Evolutionary conservation across 2,888 invertebrate genomes (phyloP).

Genomic region (Orchestes rusci): DNA sequence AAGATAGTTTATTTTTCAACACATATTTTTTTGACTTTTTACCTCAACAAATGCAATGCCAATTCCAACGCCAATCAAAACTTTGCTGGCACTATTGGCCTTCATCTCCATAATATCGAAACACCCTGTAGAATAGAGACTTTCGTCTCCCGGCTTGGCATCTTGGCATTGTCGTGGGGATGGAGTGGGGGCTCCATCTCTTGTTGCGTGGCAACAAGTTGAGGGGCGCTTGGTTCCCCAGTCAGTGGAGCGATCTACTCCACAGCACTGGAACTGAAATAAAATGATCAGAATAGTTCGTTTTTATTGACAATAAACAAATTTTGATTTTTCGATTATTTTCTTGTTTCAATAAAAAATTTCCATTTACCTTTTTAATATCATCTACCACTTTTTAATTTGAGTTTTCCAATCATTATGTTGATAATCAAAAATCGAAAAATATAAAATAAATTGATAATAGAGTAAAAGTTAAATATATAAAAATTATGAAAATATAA

Average conservation of each 20-base stretch:
- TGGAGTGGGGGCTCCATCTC: constrained; percentile 33
- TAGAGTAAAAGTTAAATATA: too few species aligned
- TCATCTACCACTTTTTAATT: too few species aligned
- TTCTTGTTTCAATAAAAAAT: too few species aligned
- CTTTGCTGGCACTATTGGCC: constrained; percentile 49
- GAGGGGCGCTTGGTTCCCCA: constrained; percentile 47
- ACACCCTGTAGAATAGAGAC: constrained; percentile 48
- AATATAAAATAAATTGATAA: too few species aligned
- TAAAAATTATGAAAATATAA: too few species aligned
- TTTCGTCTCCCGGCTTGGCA: constrained; percentile 32
- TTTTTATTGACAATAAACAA: too few species aligned
- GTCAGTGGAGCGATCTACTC: constrained; percentile 38
- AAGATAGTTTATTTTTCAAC: too few species aligned
- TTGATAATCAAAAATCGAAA: too few species aligned
- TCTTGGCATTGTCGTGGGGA: constrained; percentile 35
- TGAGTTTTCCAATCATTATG: too few species aligned
- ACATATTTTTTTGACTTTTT: too few species aligned
- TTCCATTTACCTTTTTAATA: too few species aligned
- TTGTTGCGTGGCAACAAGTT: constrained; percentile 52
- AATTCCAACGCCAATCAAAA: constrained; percentile 57
- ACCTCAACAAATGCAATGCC: constrained; percentile 52
- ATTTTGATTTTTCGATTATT: neutral
- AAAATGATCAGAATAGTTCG: too few species aligned
- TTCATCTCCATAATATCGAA: constrained; percentile 49
- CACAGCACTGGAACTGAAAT: constrained; percentile 48